Base-by-base conservation (phyloP, 2,888 invertebrate genomes). In the Masnerella sp. region DNA sequence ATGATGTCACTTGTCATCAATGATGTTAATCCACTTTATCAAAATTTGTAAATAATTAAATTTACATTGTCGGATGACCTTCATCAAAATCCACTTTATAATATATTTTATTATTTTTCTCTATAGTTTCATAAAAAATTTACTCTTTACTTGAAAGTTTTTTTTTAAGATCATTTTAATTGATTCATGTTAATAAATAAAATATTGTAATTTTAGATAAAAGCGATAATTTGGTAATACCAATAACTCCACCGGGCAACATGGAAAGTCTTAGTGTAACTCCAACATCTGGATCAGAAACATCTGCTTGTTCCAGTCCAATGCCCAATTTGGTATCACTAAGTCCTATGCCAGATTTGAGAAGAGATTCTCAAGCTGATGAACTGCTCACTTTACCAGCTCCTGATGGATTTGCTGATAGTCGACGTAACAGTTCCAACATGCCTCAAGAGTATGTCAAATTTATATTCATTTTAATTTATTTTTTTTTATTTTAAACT, bases 371-470 rank as follows among this genome's bases (percentile, higher is more conserved):
- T 2, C 88, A 90, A 70, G 89, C 89, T 47, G 91, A 92, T 38
- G 91, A 90, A 62, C 88, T 89, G 71, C 78, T 90, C 64, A 89
- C 90, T 69, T 88, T 95, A 74, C 95, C 95, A 0, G 94, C 92
- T 40, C 96, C 96, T 5, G 91, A 92, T 22, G 94, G 94, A 80
- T 96, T 96, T 86, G 95, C 95, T 1, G 95, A 95, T 82, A 93
- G 94, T 75, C 90, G 94, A 34, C 90, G 94, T 9, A 86, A 86
- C 58, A 87, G 87, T 65, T 84, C 84, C 1, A 85, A 83, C 70
- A 69, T 82, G 17, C 78, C 78, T 11, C 82, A 82, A 51, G 80
- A 74, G 85, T 85, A 78, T 49, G 54, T 64, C 45, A 12, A 2
- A 12, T 5, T 34, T 43, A 30, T 9, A 8, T 30, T 9, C n/a